Conservation (phyloP, 92 coral and sea anemone species). For the Epizoanthus rinbou region DNA sequence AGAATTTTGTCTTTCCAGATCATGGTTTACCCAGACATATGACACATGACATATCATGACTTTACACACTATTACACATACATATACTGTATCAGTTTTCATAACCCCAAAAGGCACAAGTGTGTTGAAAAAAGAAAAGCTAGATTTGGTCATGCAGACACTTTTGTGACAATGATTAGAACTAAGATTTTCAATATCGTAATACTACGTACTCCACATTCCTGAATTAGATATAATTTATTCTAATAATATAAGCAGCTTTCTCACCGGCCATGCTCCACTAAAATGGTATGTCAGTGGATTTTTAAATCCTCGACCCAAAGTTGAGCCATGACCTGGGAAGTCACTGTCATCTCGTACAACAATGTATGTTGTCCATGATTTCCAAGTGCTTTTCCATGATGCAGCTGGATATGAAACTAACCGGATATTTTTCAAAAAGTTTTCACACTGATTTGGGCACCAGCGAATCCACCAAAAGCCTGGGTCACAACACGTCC, state of each 20-base stretch:
- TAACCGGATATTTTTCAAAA: conserved; percentile 57
- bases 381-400: conserved; percentile 37
- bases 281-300: conserved; percentile 77
- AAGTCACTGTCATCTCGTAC: conserved; percentile 79
- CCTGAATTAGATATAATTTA: neutral
- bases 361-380: conserved; percentile 65
- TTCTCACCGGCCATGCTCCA: conserved; percentile 87
- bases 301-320: conserved; percentile 67
- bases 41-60: no score
- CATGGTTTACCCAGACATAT: no score
- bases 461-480: conserved; percentile 56
- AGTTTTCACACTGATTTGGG: conserved; percentile 80
- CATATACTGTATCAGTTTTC: no score
- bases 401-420: conserved; percentile 66
- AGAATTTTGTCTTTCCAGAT: no score
- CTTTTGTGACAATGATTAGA: no score
- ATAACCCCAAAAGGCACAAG: no score
- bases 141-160: no score
- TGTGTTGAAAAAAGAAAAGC: no score
- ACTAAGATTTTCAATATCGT: no score
- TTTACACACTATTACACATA: no score
- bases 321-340: conserved; percentile 63
- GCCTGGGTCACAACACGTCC: conserved; percentile 80
- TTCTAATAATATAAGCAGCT: neutral
- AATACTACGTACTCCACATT: no score